Base-by-base conservation (phyloP, 2,888 invertebrate genomes). In the Ligdia adustata region DNA sequence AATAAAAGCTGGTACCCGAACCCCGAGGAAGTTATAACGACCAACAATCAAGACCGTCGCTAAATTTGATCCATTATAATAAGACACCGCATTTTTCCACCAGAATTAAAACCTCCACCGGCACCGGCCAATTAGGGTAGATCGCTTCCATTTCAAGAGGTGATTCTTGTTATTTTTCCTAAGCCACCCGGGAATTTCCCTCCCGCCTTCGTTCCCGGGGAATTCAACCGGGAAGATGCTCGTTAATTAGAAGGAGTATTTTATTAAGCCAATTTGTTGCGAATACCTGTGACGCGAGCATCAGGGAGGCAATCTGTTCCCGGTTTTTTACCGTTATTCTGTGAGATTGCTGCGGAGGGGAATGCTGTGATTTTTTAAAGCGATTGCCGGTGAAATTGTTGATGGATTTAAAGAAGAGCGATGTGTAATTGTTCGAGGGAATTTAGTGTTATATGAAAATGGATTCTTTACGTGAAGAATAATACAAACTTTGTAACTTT, bases 201-300 rank as follows among this genome's bases (percentile, higher is more conserved):
- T 24, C 29, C 32, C 60, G 37, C 55, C 62, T 45, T 59, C 62
- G 62, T 48, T 59, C 51, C 42, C 41, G 33, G 51, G 52, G 50
- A 50, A 52, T 59, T 48, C 37, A 56, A 50, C 50, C 39, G 32
- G 55, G 53, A 59, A 58, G 57, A 52, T 28, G 47, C 74, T 77
- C 84, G 79, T 85, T 87, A 86, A 87, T 87, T 85, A 83, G 77
- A 75, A 71, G 65, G 74, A 81, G 82, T 83, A 83, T 85, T 87
- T 87, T 85, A 86, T 86, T 83, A 82, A 76, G 78, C 76, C 87
- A 87, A 87, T 87, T 87, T 87, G 87, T 85, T 68, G 69, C 69
- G 65, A 79, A 83, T 86, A 86, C 87, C 87, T 85, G 87, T 55
- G 48, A 51, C 55, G 31, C 38, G 35, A 24, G 44, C 47, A 53